A percentile compares a stretch with the other conserved stretches of the same genome.
Evolutionary conservation across 2,888 invertebrate genomes (phyloP).

Genomic region (Scaeva pyrastri): DNA sequence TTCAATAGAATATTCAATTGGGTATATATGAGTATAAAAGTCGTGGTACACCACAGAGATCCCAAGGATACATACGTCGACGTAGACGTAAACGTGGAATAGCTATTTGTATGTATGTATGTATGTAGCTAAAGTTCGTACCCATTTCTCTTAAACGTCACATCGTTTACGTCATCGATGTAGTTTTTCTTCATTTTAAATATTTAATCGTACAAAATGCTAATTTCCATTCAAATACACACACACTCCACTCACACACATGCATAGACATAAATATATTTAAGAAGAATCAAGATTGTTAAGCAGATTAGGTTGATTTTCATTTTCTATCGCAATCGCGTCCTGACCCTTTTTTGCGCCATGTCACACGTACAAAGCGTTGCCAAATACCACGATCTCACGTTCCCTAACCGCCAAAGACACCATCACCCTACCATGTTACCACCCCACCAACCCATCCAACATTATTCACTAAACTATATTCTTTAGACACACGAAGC

Average conservation of each 20-base stretch:
- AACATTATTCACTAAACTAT: constrained; percentile 61
- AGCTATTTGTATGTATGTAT: no score
- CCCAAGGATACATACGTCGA: no score
- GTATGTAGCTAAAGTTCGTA: no score
- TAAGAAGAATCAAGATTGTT: constrained; percentile 33
- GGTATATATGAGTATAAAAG: not conserved
- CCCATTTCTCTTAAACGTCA: constrained; percentile 1
- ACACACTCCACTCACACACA: no score
- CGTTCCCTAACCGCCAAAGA: constrained; percentile 7
- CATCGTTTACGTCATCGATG: constrained; percentile 32
- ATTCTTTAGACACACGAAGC: constrained; percentile 8
- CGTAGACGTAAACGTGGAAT: no score
- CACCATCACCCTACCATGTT: no score
- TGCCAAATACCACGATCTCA: constrained; percentile 36
- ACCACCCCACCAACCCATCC: not conserved
- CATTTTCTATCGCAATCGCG: constrained; percentile 17
- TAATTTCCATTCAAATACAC: constrained; percentile 38
- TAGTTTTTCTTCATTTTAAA: constrained; percentile 19
- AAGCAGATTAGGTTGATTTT: constrained; percentile 30
- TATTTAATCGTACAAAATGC: constrained; percentile 45
- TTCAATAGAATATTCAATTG: constrained; percentile 40
- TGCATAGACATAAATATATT: constrained; percentile 23
- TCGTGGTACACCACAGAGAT: not conserved
- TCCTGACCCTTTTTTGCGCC: constrained; percentile 41
- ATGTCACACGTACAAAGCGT: constrained; percentile 17